A percentile compares a stretch with the other conserved stretches of the same genome.
Evolutionary conservation across 2,113 vertebrate species (phyloP).

Genomic region (western clawed frog (Xenopus tropicalis)): UCB_Xtro_10.0 CM004444.2:167790501-167791000

Average conservation of each 20-base stretch:
- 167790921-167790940: not conserved
- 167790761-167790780: not conserved
- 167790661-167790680: no score
- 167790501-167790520: no score
- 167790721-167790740: not conserved
- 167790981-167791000: no score
- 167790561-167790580: no score
- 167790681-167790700: not conserved
- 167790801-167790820: not conserved
- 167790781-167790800: not conserved
- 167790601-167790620: no score
- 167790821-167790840: not conserved
- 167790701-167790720: not conserved
- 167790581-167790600: no score
- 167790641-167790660: no score
- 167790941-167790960: no score
- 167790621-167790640: no score
- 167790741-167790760: not conserved
- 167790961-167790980: no score
- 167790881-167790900: not conserved
- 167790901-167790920: not conserved
- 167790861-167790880: slow-evolving; percentile 8
- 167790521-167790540: no score
- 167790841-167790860: not conserved
- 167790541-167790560: no score